These are phyloP conservation scores for Ptyas mucosa DNA, from an alignment of 2,113 vertebrate genomes.

Conservation along the genomic window DNA sequence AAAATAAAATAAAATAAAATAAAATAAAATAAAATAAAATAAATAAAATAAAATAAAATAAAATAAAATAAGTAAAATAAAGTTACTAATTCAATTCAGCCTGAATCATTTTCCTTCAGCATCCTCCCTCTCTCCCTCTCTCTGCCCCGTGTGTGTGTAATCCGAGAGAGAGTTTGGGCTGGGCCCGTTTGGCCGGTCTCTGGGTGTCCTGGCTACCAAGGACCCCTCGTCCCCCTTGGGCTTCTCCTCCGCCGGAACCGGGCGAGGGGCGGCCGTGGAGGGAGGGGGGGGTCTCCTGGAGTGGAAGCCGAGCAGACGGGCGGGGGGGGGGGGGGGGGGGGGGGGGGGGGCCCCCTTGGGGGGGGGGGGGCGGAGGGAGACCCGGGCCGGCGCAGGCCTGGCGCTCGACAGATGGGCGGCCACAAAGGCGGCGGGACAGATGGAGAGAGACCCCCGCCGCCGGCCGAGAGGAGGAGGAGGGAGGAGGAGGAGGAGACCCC, in stretches of 20 bases:
- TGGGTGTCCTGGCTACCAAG: too few relatives aligned
- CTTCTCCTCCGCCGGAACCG: neutral
- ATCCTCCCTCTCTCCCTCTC: too few relatives aligned
- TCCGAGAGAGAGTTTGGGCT: too few relatives aligned
- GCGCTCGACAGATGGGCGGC: slow-evolving; percentile 74
- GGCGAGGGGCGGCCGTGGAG: slow-evolving; percentile 32
- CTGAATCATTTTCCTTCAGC: too few relatives aligned
- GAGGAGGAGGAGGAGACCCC: slow-evolving; percentile 52
- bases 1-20: too few relatives aligned
- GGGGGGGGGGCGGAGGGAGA: slow-evolving; percentile 45
- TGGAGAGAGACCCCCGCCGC: slow-evolving; percentile 56
- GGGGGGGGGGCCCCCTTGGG: slow-evolving; percentile 3
- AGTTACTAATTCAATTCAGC: too few relatives aligned
- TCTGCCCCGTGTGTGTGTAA: too few relatives aligned
- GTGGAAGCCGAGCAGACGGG: slow-evolving; percentile 38
- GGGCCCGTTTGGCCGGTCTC: too few relatives aligned
- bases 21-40: too few relatives aligned
- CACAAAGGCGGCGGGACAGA: slow-evolving; percentile 76
- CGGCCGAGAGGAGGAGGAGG: slow-evolving; percentile 49
- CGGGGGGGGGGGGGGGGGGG: slow-evolving; percentile 40
- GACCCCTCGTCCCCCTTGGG: too few relatives aligned
- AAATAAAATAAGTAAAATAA: too few relatives aligned
- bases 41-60: too few relatives aligned
- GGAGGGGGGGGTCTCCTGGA: slow-evolving; percentile 20
- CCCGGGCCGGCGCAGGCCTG: slow-evolving; percentile 30